Conservation (phyloP, 2,888 invertebrate species). For the Phytoseiulus persimilis region DNA sequence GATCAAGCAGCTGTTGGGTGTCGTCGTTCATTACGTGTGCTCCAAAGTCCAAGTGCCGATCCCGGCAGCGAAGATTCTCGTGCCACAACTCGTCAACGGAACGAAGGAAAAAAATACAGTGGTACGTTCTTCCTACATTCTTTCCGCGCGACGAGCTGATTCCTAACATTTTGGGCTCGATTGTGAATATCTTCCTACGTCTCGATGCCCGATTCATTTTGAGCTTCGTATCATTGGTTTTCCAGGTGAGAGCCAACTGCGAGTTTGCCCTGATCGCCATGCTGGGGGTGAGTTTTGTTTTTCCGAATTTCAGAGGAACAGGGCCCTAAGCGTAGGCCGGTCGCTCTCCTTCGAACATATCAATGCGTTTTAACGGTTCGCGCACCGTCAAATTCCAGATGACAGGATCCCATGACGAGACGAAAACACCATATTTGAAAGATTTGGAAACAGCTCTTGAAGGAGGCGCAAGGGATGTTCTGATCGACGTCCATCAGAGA, state of each 20-base stretch:
- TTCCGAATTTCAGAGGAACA: background rate
- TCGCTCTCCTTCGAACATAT: too few relatives aligned
- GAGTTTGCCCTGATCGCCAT: constrained; percentile 83
- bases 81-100: constrained; percentile 91
- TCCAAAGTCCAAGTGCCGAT: constrained; percentile 52
- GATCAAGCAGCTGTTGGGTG: constrained; percentile 80
- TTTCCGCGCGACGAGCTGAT: too few relatives aligned
- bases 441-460: constrained; percentile 68
- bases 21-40: constrained; percentile 63
- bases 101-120: constrained; percentile 95
- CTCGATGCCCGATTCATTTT: too few relatives aligned
- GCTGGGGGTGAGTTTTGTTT: constrained; percentile 60
- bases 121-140: constrained; percentile 57
- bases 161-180: too few relatives aligned
- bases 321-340: too few relatives aligned
- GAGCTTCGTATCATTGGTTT: background rate
- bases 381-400: constrained; percentile 6
- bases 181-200: too few relatives aligned
- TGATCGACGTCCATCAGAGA: constrained; percentile 79
- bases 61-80: constrained; percentile 65
- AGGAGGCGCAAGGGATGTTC: constrained; percentile 74
- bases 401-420: constrained; percentile 21
- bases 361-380: too few relatives aligned
- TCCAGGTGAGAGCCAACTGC: constrained; percentile 66
- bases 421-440: constrained; percentile 52